Evolutionary conservation across 2,888 invertebrate genomes (phyloP).

Genomic region (Lathronympha strigana): DNA sequence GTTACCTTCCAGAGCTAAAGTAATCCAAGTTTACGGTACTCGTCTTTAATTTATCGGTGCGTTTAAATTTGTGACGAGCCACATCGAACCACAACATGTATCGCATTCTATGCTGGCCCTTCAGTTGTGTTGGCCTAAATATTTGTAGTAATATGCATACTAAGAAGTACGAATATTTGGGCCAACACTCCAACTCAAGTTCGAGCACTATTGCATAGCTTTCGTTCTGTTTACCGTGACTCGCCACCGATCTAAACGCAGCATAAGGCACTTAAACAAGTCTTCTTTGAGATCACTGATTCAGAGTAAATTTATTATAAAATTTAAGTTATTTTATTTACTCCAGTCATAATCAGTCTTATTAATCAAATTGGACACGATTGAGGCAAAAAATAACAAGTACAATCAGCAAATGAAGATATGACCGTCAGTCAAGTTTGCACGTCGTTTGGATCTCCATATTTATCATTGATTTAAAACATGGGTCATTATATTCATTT

Average conservation of each 20-base stretch:
- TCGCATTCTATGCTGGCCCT: not conserved
- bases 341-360: constrained; percentile 51
- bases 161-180: no score
- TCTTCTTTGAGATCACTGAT: constrained; percentile 33
- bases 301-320: constrained; percentile 30
- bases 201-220: no score
- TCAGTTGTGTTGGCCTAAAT: no score
- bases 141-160: no score
- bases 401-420: constrained; percentile 38
- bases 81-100: not conserved
- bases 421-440: constrained; percentile 37
- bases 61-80: not conserved
- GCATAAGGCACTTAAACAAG: constrained; percentile 28
- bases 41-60: not conserved
- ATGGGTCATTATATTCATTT: constrained; percentile 37
- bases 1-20: not conserved
- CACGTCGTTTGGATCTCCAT: constrained; percentile 30
- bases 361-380: constrained; percentile 11
- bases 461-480: constrained; percentile 36
- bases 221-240: not conserved
- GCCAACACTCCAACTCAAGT: no score
- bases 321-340: constrained; percentile 26
- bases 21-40: not conserved
- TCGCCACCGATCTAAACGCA: not conserved
- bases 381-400: constrained; percentile 25